Evolutionary conservation across 2,888 invertebrate genomes (phyloP).

Genomic region (Balanococcus diminutus): DNA sequence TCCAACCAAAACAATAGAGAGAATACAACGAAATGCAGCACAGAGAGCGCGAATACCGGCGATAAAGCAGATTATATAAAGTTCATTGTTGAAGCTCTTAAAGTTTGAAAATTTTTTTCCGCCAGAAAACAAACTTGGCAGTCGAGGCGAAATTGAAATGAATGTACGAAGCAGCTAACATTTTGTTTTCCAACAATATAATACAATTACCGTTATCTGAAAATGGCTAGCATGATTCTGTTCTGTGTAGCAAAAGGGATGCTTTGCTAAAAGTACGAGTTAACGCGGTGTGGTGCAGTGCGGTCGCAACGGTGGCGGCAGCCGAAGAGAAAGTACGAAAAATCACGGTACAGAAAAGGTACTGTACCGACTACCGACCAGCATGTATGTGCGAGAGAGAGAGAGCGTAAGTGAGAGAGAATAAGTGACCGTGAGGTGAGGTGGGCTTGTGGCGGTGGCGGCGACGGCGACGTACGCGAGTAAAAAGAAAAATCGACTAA

Average conservation of each 20-base stretch:
- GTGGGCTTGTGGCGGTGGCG: slow-evolving; percentile 1
- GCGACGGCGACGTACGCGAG: slow-evolving; percentile 9
- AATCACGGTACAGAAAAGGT: slow-evolving; percentile 44
- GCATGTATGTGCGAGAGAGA: background rate
- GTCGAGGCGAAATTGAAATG: slow-evolving; percentile 49
- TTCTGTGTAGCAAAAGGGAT: background rate
- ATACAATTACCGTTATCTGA: slow-evolving; percentile 51
- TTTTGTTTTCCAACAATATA: slow-evolving; percentile 49
- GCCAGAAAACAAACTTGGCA: slow-evolving; percentile 30
- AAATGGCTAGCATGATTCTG: slow-evolving; percentile 44
- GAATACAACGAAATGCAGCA: background rate
- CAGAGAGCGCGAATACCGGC: background rate
- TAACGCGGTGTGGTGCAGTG: background rate
- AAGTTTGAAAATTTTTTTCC: background rate
- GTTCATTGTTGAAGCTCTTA: slow-evolving; percentile 30
- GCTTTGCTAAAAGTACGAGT: background rate
- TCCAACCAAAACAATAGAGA: slow-evolving; percentile 24
- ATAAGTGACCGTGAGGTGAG: slow-evolving; percentile 42
- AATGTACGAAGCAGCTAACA: slow-evolving; percentile 42
- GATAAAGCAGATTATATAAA: slow-evolving; percentile 29
- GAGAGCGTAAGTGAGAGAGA: slow-evolving; percentile 55
- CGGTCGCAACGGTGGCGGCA: background rate
- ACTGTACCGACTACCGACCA: no score
- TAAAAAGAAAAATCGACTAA: slow-evolving; percentile 41
- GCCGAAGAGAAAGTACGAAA: slow-evolving; percentile 44